Base-by-base conservation (phyloP, 1,140 invertebrate species). In the Ceratina calcarata region DNA sequence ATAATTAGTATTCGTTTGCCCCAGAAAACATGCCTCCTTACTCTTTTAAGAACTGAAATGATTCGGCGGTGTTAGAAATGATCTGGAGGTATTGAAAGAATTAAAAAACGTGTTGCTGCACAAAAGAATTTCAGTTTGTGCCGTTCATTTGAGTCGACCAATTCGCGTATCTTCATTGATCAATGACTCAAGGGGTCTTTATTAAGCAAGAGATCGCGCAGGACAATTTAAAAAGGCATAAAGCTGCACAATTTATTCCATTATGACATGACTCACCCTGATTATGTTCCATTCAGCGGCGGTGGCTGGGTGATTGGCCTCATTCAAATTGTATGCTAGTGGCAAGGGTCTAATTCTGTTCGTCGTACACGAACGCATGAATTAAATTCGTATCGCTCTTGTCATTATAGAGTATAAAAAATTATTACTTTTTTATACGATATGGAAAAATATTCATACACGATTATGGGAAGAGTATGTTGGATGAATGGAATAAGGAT, bases 301-400 rank as follows among this genome's bases (percentile, higher is more conserved):
- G 71, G 71, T 74, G 53, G 45, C 78, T 74, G 71, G 78, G 70
- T 79, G 78, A 79, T 73, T 73, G 78, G 78, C 70, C 78, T 73
- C 64, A 74, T 73, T 74, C 70, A 79, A 74, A 79, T 79, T 66
- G 62, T 60, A 79, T 74, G 37, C 62, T 37, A 79, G 71, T 74
- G 65, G 64, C 37, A 68, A 66, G 49, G 49, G 58, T 80, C 72
- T 75, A 80, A 75, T 76, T 75, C 69, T 37, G 64, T 45, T 61
- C 72, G 27, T 62, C 24, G 61, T 69, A 68, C 49, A 60, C 20
- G 22, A 76, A 49, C 18, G 62, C 18, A 24, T 65, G 51, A 69
- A 76, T 76, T 60, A 69, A 69, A 69, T 12, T 53, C 22, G 62
- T 78, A 78, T 71, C 62, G 10, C 75, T 77, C n/a, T 71, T 10